A percentile compares a stretch with the other conserved stretches of the same genome.
Conservation (phyloP, 2,797 vertebrate genomes). For the Pangasius krempfi region DNA sequence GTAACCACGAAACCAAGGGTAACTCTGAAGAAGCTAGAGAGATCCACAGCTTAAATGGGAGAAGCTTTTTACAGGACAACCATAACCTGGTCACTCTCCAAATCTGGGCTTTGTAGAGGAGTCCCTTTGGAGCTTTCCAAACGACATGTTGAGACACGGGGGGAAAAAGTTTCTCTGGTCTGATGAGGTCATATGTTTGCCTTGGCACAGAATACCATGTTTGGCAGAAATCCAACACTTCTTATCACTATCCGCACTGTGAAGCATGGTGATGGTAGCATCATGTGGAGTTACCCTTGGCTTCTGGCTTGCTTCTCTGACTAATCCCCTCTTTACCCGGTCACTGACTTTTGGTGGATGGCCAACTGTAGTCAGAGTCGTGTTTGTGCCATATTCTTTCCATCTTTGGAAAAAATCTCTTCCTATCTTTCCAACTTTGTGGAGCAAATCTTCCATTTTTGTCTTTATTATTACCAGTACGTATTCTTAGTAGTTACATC, state of each 20-base stretch:
- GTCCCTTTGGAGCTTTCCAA: not conserved
- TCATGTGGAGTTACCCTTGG: not conserved
- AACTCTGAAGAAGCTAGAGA: not conserved
- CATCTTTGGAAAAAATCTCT: not conserved
- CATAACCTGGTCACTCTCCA: not conserved
- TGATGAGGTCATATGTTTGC: not conserved
- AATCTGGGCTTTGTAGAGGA: not conserved
- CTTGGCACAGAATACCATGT: not conserved
- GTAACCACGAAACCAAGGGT: not conserved
- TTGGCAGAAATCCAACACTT: not conserved
- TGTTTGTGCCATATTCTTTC: not conserved
- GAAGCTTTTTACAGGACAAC: not conserved
- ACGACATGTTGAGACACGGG: not conserved
- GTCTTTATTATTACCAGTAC: not conserved
- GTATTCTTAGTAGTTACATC: constrained; percentile 16
- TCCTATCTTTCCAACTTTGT: not conserved
- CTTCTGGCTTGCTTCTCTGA: not conserved
- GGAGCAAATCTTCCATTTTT: not conserved
- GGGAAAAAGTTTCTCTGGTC: not conserved
- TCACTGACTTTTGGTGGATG: not conserved
- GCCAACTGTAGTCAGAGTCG: not conserved
- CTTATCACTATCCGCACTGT: not conserved
- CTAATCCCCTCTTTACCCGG: not conserved
- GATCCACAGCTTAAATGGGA: not conserved
- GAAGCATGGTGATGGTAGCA: constrained; percentile 13